Evolutionary conservation across 2,797 vertebrate genomes (phyloP).

Genomic region (Champsocephalus gunnari): DNA sequence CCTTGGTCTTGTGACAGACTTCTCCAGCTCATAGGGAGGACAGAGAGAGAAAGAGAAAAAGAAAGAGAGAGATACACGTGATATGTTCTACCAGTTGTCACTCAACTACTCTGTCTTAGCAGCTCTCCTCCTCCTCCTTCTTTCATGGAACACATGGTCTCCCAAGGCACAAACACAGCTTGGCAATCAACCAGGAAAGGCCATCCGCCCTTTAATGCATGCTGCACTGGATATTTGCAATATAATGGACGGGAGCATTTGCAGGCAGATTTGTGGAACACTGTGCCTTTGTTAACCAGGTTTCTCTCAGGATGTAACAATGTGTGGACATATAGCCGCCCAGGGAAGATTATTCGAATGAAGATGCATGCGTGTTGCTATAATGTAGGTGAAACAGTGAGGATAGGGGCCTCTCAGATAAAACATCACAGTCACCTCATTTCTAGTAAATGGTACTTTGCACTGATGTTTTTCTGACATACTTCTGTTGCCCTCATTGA

Average conservation of each 20-base stretch:
- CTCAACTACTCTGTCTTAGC: constrained; percentile 58
- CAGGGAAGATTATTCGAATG: neutral
- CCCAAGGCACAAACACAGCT: constrained; percentile 65
- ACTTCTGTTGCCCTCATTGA: constrained; percentile 1
- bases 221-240: constrained; percentile 29
- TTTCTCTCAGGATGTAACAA: constrained; percentile 31
- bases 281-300: constrained; percentile 49
- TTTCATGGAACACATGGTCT: constrained; percentile 75
- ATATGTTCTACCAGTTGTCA: constrained; percentile 59
- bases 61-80: constrained; percentile 39
- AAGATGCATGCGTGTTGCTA: neutral
- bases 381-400: neutral
- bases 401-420: neutral
- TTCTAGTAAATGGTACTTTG: neutral
- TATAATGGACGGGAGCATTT: constrained; percentile 30
- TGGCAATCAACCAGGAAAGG: constrained; percentile 62
- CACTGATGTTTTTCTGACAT: neutral
- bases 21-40: constrained; percentile 47
- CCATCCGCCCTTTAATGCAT: constrained; percentile 49
- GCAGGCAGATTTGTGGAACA: constrained; percentile 45
- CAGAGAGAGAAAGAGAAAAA: neutral
- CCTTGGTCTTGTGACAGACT: constrained; percentile 77
- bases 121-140: constrained; percentile 37
- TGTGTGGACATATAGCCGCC: neutral
- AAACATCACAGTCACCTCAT: neutral